Percentiles rank a stretch among this genome's conserved stretches.
phyloP scores from a whole-genome alignment of 2,888 invertebrate species.

The Caenorhabditis imperialis region DNA sequence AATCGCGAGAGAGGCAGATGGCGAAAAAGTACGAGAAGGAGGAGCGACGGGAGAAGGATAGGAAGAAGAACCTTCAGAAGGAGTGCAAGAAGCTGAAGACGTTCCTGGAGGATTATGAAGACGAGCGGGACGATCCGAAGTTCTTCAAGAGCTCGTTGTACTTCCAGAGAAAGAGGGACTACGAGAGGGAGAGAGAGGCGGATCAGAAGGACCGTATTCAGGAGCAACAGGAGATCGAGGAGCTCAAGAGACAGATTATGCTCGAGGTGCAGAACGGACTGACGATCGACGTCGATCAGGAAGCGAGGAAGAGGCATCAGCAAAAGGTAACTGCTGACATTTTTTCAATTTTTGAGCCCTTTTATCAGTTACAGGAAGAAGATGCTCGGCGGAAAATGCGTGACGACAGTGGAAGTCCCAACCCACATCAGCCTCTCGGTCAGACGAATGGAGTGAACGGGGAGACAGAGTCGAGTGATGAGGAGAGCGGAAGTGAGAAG shows the following conservation, averaged over 20 bases:
- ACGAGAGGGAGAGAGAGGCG: slow-evolving; percentile 92
- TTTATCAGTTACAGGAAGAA: slow-evolving; percentile 60
- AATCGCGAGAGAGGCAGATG: slow-evolving; percentile 88
- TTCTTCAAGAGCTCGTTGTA: slow-evolving; percentile 86
- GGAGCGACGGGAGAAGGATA: slow-evolving; percentile 77
- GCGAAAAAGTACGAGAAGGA: slow-evolving; percentile 88
- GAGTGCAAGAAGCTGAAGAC: slow-evolving; percentile 95
- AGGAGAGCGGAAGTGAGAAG: slow-evolving; percentile 42
- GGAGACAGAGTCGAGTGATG: slow-evolving; percentile 37
- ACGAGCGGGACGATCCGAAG: slow-evolving; percentile 95
- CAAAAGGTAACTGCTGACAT: slow-evolving; percentile 16
- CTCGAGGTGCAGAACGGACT: slow-evolving; percentile 50
- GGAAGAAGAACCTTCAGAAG: slow-evolving; percentile 80
- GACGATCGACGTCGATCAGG: slow-evolving; percentile 69
- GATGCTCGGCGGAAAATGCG: slow-evolving; percentile 64
- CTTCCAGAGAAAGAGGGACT: slow-evolving; percentile 82
- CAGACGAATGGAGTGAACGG: slow-evolving; percentile 39
- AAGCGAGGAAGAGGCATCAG: slow-evolving; percentile 64
- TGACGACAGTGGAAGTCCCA: slow-evolving; percentile 69
- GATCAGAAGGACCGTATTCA: slow-evolving; percentile 83
- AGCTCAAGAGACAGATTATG: slow-evolving; percentile 82
- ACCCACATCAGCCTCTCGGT: slow-evolving; percentile 72
- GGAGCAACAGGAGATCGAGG: slow-evolving; percentile 83
- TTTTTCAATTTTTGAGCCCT: too few relatives aligned
- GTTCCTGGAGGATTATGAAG: slow-evolving; percentile 98